Base-by-base conservation (phyloP, 2,888 invertebrate genomes). In the Dryadula phaetusa region DNA sequence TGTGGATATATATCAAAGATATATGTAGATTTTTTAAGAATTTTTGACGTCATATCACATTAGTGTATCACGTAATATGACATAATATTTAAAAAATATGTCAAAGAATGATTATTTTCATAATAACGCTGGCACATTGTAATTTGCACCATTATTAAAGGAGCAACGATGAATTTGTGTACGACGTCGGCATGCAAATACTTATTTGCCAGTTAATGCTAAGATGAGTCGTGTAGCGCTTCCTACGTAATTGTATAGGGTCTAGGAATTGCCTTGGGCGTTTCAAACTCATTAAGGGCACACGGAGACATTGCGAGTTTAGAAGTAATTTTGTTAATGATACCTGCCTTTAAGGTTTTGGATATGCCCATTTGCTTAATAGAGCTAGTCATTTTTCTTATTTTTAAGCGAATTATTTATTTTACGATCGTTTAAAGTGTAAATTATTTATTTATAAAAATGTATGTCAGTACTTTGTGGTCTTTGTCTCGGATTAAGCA, bases 111-210 rank as follows among this genome's bases (percentile, higher is more conserved):
- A 16, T 5, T 32, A n/a, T n/a, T 40, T 22, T n/a, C 37, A 10
- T 40, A 22, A 40, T 40, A 56, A 22, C 20, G 53, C 20, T 12
- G 14, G 16, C 10, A 16, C 5, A 54, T 54, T 54, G 20, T 54
- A 22, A 54, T 20, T 54, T 14, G 54, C 34, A 2, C n/a, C 37
- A 34, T 54, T 54, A 40, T 40, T 56, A n/a, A 37, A 56, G n/a
- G n/a, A 56, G 54, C 54, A 40, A 40, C 22, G 22, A 20, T 40
- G 37, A 28, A 60, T 28, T 60, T 60, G 58, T 60, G 42, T 60
- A 60, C 42, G 58, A 25, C 40, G 28, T 16, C 18, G 28, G 46
- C 47, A 69, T 69, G 66, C 49, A 69, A 66, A 69, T 66, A 53
- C 61, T 62, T 65, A 56, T 65, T 62, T 56, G 54, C 49, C 32